A percentile compares a stretch with the other conserved stretches of the same genome.
phyloP scores from a whole-genome alignment of 1,140 invertebrate species.

The Ceratina australensis region DNA sequence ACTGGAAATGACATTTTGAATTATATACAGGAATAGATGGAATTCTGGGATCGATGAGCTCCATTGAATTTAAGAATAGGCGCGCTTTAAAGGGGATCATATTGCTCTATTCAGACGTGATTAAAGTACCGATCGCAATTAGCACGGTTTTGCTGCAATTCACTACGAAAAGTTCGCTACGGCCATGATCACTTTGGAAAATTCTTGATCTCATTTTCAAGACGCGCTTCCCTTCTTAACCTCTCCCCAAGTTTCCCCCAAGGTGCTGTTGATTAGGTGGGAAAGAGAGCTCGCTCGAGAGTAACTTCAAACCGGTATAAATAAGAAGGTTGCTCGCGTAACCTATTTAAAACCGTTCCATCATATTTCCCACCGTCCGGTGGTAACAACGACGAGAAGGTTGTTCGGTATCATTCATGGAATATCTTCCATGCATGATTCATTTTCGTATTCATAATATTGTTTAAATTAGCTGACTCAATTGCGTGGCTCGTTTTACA shows the following conservation, averaged over 20 bases:
- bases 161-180: not conserved
- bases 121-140: conserved; percentile 18
- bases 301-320: not conserved
- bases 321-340: conserved; percentile 9
- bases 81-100: not conserved
- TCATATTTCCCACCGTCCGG: not conserved
- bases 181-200: conserved; percentile 6
- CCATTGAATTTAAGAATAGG: not conserved
- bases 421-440: not conserved
- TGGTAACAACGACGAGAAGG: not conserved
- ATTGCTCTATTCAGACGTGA: conserved; percentile 7
- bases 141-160: conserved; percentile 33
- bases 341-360: conserved; percentile 20
- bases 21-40: no score
- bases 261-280: not conserved
- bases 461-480: no score
- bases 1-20: no score
- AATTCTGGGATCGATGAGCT: conserved; percentile 2
- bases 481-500: no score
- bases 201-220: conserved; percentile 29
- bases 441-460: no score
- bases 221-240: not conserved
- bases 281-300: not conserved
- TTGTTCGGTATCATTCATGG: not conserved
- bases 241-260: not conserved